Base-by-base conservation (phyloP, 30 jellyfish, hydroid and myxozoan species). In the Rhopilema esculentum region DNA sequence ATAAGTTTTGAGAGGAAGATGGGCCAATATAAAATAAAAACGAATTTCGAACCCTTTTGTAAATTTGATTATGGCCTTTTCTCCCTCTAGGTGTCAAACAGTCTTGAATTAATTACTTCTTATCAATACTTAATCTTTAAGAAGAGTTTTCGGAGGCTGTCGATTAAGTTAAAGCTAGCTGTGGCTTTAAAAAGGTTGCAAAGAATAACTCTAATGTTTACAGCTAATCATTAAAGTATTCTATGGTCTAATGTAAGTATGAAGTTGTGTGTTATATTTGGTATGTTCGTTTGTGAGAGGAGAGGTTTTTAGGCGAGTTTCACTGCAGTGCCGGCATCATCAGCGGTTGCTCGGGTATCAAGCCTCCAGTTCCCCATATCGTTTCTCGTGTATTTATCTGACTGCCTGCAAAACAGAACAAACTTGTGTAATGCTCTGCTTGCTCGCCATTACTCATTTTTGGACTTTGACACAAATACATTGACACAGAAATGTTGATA, bases 341-440 rank as follows among this genome's bases (percentile, higher is more conserved):
- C 87, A 84, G n/a, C 30, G 93, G 93, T 84, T 84, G 93, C 87
- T 84, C 87, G 79, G 87, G 84, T 71, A 71, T 84, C 85, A 70
- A 53, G 66, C 87, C 74, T 66, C 93, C 84, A 26, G 93, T 72
- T 84, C 93, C 81, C 93, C 93, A 84, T 78, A 71, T 84, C 50
- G 85, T 53, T 49, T 84, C 87, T 48, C 87, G 81, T 84, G 87
- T 72, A 67, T 57, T 84, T 27, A 84, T 31, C 27, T 16, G 21
- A 26, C 53, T 49, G 87, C 93, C 93, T 84, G 75, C 82, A 84
- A 83, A 84, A 84, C 87, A 84, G 93, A 84, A 71, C 87, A 62
- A 84, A 67, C 75, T 4, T 66, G 75, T 26, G 93, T 84, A 23
- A 84, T 84, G 93, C 93, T 84, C 93, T 84, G 93, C 87, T 84